Evolutionary conservation across 2,888 invertebrate genomes (phyloP).

Genomic region (Formica aserva): DNA sequence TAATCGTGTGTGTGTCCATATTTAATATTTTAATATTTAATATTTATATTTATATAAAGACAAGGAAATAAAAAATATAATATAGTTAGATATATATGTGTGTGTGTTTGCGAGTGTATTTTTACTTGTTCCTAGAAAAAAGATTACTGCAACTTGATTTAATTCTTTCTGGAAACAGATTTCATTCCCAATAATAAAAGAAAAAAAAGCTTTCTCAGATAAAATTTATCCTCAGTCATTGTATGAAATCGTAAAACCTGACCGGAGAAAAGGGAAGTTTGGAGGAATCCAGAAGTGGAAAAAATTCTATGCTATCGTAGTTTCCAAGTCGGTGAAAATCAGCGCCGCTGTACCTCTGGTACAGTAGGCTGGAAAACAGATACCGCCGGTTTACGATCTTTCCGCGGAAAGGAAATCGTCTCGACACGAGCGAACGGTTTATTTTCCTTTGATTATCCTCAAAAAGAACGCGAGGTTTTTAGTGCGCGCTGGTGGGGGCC

Average conservation of each 20-base stretch:
- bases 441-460: constrained; percentile 33
- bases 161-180: constrained; percentile 1
- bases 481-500: not conserved
- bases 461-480: constrained; percentile 5
- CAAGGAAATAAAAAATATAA: not conserved
- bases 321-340: constrained; percentile 49
- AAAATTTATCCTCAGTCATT: constrained; percentile 30
- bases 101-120: not conserved
- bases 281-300: constrained; percentile 18
- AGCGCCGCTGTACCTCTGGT: not conserved
- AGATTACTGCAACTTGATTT: not conserved
- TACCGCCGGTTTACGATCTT: constrained; percentile 46
- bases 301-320: constrained; percentile 53
- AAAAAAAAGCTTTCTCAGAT: not conserved
- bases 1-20: not conserved
- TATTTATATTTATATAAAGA: not conserved
- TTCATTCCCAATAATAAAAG: not conserved
- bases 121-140: not conserved
- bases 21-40: constrained; percentile 13
- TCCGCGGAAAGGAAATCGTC: constrained; percentile 23
- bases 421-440: constrained; percentile 26
- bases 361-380: constrained; percentile 45
- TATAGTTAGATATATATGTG: not conserved
- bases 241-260: constrained; percentile 6
- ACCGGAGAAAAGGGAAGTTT: not conserved